Percentiles rank a stretch among this genome's conserved stretches.
phyloP scores from a whole-genome alignment of 2,797 vertebrate genomes.

The Platyrinchus mystaceus region DNA sequence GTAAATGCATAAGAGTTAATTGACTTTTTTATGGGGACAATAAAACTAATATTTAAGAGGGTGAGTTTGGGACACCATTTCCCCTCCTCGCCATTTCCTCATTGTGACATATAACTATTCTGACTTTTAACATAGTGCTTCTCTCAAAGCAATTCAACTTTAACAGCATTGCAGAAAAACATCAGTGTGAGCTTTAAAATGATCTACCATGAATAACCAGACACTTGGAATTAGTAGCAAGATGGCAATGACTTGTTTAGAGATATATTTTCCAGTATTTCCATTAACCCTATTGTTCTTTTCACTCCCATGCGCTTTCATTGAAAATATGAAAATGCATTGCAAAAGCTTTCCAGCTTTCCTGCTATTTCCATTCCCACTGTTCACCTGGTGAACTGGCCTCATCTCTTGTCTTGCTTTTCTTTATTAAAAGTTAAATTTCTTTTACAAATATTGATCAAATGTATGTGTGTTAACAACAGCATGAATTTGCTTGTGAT shows the following conservation, averaged over 20 bases:
- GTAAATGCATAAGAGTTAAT: neutral
- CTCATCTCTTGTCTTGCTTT: neutral
- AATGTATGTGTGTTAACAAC: neutral
- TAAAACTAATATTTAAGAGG: neutral
- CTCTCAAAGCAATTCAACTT: neutral
- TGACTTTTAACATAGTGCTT: neutral
- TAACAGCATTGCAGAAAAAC: neutral
- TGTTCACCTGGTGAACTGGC: neutral
- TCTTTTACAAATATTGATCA: neutral
- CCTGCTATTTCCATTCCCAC: neutral
- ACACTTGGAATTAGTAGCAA: neutral
- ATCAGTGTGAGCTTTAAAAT: neutral
- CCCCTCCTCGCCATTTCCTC: neutral
- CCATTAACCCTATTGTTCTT: neutral
- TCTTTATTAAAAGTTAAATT: neutral
- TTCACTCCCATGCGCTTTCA: neutral
- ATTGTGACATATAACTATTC: neutral
- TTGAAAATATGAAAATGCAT: neutral
- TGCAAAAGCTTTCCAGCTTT: neutral
- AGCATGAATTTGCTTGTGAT: neutral
- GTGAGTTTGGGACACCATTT: neutral
- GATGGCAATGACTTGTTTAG: neutral
- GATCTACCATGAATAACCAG: neutral
- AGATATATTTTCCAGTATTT: neutral
- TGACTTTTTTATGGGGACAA: neutral